Conservation (phyloP, 2,888 invertebrate genomes). For the Idaea aversata region DNA sequence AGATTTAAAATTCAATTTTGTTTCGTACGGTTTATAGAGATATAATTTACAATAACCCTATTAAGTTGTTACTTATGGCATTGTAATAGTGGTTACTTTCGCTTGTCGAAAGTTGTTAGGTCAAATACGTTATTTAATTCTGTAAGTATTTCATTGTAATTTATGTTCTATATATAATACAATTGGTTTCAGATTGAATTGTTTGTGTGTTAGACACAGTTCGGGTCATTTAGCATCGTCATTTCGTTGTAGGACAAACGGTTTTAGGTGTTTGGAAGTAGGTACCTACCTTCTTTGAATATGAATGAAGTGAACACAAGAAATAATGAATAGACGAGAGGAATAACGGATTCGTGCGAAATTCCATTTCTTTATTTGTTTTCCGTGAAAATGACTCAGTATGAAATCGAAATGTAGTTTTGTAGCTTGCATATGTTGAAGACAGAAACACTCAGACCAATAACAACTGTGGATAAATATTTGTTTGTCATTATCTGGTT, state of each 20-base stretch:
- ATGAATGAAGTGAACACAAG: neutral
- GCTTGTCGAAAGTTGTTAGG: neutral
- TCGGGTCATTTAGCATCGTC: too few species aligned
- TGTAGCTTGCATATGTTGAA: too few species aligned
- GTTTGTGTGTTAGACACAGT: neutral
- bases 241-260: neutral
- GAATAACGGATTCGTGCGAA: too few species aligned
- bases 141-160: neutral
- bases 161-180: neutral
- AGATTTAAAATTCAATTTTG: neutral
- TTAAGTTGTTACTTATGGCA: constrained; percentile 1
- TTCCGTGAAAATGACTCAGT: too few species aligned
- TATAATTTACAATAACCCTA: neutral
- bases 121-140: neutral
- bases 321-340: too few species aligned
- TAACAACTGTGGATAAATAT: too few species aligned
- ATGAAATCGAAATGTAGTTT: too few species aligned
- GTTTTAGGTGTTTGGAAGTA: neutral
- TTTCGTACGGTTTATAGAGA: neutral
- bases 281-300: neutral
- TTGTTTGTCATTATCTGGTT: too few species aligned
- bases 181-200: neutral
- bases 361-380: too few species aligned
- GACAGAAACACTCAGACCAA: too few species aligned
- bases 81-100: neutral